These are phyloP conservation scores for Calameuta filiformis DNA, from an alignment of 2,888 invertebrate species.

Conservation along the genomic window DNA sequence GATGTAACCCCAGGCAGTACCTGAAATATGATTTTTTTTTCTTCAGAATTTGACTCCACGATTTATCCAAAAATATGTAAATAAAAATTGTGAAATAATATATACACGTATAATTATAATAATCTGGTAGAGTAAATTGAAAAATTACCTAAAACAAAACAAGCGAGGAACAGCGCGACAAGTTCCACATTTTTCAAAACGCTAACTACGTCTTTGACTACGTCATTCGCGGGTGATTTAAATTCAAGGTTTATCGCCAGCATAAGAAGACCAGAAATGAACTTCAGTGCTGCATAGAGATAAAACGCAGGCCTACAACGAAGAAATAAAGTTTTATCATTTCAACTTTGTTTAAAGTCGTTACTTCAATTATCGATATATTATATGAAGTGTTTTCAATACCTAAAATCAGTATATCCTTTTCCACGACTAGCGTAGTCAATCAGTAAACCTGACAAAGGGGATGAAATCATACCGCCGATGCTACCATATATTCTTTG, in stretches of 20 bases:
- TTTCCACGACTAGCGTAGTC: slow-evolving; percentile 79
- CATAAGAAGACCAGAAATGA: slow-evolving; percentile 76
- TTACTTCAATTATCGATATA: neutral
- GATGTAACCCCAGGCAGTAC: slow-evolving; percentile 85
- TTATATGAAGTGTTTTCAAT: slow-evolving; percentile 23
- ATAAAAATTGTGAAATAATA: too few species aligned
- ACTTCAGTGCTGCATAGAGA: slow-evolving; percentile 77
- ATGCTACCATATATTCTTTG: slow-evolving; percentile 81
- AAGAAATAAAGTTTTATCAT: slow-evolving; percentile 15
- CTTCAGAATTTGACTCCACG: too few species aligned
- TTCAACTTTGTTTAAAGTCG: neutral
- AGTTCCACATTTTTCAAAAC: slow-evolving; percentile 79
- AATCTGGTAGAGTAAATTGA: neutral
- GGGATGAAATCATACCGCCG: slow-evolving; percentile 84
- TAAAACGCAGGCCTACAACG: slow-evolving; percentile 80
- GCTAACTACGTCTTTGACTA: slow-evolving; percentile 75
- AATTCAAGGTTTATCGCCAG: slow-evolving; percentile 80
- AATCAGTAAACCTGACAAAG: slow-evolving; percentile 78
- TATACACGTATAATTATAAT: neutral
- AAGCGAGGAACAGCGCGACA: slow-evolving; percentile 77
- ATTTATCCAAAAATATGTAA: too few species aligned
- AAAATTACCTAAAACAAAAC: slow-evolving; percentile 76
- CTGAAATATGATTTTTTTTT: slow-evolving; percentile 62
- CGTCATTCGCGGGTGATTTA: slow-evolving; percentile 78
- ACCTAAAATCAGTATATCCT: slow-evolving; percentile 81